Percentiles rank a stretch among this genome's conserved stretches.
Evolutionary conservation across 2,113 vertebrate species (phyloP).

Genomic region (Atlantisia rogersi): DNA sequence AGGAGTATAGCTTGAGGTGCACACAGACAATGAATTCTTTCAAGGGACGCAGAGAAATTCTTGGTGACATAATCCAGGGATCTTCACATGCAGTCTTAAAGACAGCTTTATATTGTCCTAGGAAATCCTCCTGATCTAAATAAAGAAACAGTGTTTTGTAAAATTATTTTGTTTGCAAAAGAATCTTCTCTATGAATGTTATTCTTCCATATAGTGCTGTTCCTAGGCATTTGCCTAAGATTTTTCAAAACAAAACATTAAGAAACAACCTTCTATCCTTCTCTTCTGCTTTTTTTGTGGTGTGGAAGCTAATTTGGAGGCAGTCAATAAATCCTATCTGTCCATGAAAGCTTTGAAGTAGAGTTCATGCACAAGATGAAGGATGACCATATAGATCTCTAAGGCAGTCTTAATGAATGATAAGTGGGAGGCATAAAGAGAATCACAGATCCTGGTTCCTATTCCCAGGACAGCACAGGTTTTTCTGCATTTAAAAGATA

Average conservation of each 20-base stretch:
- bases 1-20: slow-evolving; percentile 56
- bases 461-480: background rate
- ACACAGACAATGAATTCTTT: slow-evolving; percentile 69
- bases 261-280: background rate
- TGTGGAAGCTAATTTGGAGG: background rate
- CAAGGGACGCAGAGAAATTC: slow-evolving; percentile 59
- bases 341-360: background rate
- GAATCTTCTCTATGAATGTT: background rate
- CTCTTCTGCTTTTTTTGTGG: background rate
- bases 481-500: background rate
- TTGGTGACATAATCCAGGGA: slow-evolving; percentile 59
- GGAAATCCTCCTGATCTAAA: slow-evolving; percentile 58
- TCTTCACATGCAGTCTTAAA: slow-evolving; percentile 60
- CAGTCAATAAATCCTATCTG: background rate
- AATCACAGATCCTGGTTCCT: background rate
- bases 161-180: background rate
- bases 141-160: slow-evolving; percentile 6
- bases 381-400: background rate
- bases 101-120: slow-evolving; percentile 63
- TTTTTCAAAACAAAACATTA: background rate
- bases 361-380: background rate
- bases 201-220: background rate
- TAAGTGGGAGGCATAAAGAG: background rate
- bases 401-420: background rate
- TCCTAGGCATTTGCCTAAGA: background rate